These are phyloP conservation scores for Drosophila pachea DNA, from an alignment of 1,140 invertebrate genomes.

Conservation along the genomic window DNA sequence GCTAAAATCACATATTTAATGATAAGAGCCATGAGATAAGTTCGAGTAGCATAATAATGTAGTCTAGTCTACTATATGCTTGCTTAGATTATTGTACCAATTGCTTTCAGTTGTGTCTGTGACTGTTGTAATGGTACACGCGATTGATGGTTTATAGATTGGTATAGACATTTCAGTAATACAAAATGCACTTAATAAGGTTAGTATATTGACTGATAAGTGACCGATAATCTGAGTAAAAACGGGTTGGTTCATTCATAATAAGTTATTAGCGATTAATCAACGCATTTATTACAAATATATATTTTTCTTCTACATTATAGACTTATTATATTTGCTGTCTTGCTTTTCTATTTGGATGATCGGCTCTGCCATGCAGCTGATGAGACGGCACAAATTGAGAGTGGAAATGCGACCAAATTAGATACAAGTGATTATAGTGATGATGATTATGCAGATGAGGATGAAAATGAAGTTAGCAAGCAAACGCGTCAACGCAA, in stretches of 20 bases:
- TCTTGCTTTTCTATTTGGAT: conserved; percentile 6
- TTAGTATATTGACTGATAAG: conserved; percentile 20
- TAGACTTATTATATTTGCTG: no score
- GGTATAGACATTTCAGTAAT: not conserved
- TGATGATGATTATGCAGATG: conserved; percentile 40
- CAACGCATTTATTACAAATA: not conserved
- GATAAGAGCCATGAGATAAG: no score
- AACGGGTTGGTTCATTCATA: conserved; percentile 1
- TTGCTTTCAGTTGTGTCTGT: conserved; percentile 28
- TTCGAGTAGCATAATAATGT: no score
- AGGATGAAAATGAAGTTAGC: conserved; percentile 29
- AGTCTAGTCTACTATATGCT: no score
- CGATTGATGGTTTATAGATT: not conserved
- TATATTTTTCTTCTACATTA: no score
- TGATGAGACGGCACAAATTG: not conserved
- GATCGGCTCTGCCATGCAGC: conserved; percentile 3
- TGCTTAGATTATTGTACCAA: no score
- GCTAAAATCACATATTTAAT: not conserved
- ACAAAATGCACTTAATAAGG: conserved; percentile 42
- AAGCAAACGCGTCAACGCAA: conserved; percentile 38
- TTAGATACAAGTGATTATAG: conserved; percentile 29
- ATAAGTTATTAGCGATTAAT: not conserved
- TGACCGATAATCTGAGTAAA: conserved; percentile 23
- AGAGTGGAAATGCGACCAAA: no score
- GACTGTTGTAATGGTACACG: conserved; percentile 18